Evolutionary conservation across 2,113 vertebrate species (phyloP).

Genomic region (Regulus satrapa): DNA sequence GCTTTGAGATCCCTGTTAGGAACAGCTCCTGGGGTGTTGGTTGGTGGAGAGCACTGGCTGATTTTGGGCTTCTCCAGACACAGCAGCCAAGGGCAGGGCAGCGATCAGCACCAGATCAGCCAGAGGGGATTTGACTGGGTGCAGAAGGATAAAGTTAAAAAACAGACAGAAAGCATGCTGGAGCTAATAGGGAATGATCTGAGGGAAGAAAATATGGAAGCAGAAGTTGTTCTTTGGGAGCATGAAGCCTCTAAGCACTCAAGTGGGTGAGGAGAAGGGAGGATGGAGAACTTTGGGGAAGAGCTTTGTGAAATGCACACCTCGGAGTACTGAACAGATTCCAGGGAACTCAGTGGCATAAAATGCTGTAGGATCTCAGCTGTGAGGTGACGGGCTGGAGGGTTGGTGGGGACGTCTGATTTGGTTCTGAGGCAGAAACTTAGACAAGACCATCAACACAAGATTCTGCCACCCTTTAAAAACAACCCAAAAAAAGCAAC

Average conservation of each 20-base stretch:
- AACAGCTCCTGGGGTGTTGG: neutral
- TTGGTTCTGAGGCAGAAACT: neutral
- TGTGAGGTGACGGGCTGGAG: neutral
- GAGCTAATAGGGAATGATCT: neutral
- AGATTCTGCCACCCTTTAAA: neutral
- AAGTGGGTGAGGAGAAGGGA: neutral
- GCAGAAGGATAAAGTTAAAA: neutral
- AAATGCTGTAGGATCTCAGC: neutral
- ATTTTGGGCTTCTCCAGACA: neutral
- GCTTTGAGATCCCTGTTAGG: neutral
- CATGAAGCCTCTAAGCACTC: neutral
- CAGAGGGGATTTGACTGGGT: neutral
- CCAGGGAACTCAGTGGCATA: neutral
- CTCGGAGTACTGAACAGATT: neutral
- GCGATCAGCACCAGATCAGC: neutral
- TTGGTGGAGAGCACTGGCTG: neutral
- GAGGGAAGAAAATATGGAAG: neutral
- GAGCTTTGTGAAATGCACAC: neutral
- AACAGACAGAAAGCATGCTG: neutral
- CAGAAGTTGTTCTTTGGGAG: neutral
- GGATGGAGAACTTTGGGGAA: neutral
- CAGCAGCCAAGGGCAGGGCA: neutral
- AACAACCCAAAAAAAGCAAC: fast-evolving
- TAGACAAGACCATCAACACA: too few species aligned
- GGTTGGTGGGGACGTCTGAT: neutral